Evolutionary conservation across 2,888 invertebrate genomes (phyloP).

Genomic region (Minunthozetes semirufus): DNA sequence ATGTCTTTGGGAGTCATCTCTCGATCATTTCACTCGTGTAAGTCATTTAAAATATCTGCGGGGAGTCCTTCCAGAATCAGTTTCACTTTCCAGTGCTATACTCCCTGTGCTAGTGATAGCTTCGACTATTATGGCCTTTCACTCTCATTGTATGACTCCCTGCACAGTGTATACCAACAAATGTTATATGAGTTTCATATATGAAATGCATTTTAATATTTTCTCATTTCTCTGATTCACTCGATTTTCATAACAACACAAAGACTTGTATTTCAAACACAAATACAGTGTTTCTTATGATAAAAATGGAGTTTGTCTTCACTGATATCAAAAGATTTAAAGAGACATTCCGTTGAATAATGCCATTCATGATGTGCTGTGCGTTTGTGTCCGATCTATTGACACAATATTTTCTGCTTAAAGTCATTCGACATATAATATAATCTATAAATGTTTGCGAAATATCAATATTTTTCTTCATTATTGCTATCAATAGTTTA

Average conservation of each 20-base stretch:
- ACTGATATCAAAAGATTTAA: not conserved
- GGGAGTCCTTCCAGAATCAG: slow-evolving; percentile 17
- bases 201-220: not conserved
- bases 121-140: no score
- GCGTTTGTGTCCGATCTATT: no score
- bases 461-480: no score
- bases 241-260: not conserved
- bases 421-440: no score
- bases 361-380: not conserved
- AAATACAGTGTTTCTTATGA: no score
- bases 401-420: no score
- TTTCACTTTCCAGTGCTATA: not conserved
- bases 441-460: no score
- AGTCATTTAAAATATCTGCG: slow-evolving; percentile 28
- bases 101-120: not conserved
- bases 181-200: not conserved
- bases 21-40: not conserved
- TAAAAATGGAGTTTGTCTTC: not conserved
- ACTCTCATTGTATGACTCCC: not conserved
- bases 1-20: not conserved
- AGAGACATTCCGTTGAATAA: not conserved
- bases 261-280: not conserved
- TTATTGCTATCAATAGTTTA: no score
- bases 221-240: not conserved
- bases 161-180: not conserved